These are phyloP conservation scores for Gila orcuttii DNA, from an alignment of 2,113 vertebrate genomes.

Conservation along the genomic window DNA sequence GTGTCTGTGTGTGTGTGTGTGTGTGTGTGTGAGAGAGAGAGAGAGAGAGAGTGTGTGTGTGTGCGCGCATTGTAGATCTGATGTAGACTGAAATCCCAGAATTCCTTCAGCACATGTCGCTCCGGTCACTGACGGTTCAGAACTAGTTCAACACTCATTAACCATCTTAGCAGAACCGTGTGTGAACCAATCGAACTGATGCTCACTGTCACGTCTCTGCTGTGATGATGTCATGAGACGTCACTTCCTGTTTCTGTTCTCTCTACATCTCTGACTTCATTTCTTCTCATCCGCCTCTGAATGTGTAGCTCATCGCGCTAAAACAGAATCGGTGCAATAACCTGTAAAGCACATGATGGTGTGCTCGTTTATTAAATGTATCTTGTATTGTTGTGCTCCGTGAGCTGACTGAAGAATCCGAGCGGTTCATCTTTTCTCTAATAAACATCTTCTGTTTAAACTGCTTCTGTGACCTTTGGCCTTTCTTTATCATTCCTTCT, in stretches of 20 bases:
- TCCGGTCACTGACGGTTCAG: no score
- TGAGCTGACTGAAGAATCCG: not conserved
- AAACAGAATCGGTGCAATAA: not conserved
- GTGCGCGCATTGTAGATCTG: no score
- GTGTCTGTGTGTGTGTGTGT: not conserved
- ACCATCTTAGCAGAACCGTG: not conserved
- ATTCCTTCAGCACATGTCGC: no score
- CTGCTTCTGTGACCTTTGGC: constrained; percentile 39
- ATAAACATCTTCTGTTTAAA: constrained; percentile 59
- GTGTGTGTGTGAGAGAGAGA: no score
- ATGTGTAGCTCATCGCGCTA: not conserved
- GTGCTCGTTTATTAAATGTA: not conserved
- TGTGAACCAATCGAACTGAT: not conserved
- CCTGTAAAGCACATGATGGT: not conserved
- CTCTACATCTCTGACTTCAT: not conserved
- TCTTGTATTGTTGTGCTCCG: not conserved
- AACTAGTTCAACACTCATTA: not conserved
- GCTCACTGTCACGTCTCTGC: no score
- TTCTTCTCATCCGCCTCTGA: not conserved
- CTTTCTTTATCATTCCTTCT: constrained; percentile 23
- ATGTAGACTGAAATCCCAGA: not conserved
- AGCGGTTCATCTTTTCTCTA: constrained; percentile 44
- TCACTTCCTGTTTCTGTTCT: not conserved
- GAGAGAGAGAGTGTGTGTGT: no score
- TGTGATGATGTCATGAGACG: no score